phyloP scores from a whole-genome alignment of 1,140 invertebrate genomes.

The Aricia agestis region DNA sequence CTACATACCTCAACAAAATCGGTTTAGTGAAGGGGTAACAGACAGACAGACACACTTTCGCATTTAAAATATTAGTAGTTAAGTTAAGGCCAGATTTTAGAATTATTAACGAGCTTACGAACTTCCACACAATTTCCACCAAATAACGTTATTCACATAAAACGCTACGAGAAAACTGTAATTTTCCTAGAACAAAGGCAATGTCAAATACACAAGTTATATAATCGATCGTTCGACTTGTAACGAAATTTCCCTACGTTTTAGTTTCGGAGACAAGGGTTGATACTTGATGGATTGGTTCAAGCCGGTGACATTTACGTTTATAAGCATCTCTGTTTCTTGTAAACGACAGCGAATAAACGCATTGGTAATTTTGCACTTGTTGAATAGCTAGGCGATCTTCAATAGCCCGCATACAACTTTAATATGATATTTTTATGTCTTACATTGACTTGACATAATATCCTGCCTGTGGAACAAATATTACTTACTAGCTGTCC shows the following conservation, averaged over 20 bases:
- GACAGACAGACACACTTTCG: no score
- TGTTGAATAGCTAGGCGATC: no score
- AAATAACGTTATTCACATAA: neutral
- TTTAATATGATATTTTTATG: no score
- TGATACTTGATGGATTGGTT: constrained; percentile 7
- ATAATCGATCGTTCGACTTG: neutral
- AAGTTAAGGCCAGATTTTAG: neutral
- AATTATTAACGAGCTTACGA: neutral
- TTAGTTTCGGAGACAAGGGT: constrained; percentile 11
- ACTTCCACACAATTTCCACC: neutral
- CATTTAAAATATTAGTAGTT: no score
- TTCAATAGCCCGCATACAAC: no score
- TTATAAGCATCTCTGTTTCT: neutral
- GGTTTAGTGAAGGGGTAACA: no score
- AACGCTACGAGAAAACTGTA: neutral
- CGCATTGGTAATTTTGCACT: no score
- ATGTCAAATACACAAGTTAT: constrained; percentile 2
- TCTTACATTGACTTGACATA: no score
- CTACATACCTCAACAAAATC: no score
- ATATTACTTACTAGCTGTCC: no score
- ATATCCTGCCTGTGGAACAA: no score
- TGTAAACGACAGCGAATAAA: neutral
- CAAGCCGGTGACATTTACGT: neutral
- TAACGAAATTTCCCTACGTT: constrained; percentile 6
- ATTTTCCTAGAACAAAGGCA: neutral